Evolutionary conservation across 1,140 invertebrate genomes (phyloP).

Genomic region (Lysiphlebus fabarum): DNA sequence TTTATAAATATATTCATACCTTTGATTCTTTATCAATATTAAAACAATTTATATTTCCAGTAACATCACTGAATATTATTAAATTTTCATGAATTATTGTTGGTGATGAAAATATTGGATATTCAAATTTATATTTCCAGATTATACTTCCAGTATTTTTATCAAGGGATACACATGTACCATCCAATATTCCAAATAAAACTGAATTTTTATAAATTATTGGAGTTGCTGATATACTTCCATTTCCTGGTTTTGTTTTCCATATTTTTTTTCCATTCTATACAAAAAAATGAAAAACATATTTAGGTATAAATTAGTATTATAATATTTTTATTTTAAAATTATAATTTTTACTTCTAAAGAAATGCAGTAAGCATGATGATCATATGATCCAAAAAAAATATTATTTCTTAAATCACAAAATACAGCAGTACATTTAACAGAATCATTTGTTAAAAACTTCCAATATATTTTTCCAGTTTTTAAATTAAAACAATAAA

Average conservation of each 20-base stretch:
- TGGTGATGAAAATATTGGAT: conserved; percentile 67
- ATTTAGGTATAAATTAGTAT: background rate
- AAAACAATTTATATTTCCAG: conserved; percentile 58
- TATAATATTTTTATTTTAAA: background rate
- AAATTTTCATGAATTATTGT: conserved; percentile 49
- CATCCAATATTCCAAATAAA: conserved; percentile 60
- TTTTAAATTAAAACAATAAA: conserved; percentile 62
- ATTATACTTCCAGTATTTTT: conserved; percentile 47
- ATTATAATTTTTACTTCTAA: conserved; percentile 50
- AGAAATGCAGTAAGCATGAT: conserved; percentile 61
- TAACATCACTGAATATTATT: conserved; percentile 60
- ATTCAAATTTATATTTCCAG: conserved; percentile 56
- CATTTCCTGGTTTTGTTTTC: conserved; percentile 49
- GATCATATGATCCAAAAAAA: conserved; percentile 70
- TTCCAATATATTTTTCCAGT: conserved; percentile 61
- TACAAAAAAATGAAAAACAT: conserved; percentile 26
- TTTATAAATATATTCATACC: conserved; percentile 34
- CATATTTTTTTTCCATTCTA: conserved; percentile 51
- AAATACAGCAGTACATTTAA: conserved; percentile 66
- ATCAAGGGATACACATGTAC: conserved; percentile 56
- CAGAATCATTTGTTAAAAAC: conserved; percentile 59
- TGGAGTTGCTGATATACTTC: conserved; percentile 63
- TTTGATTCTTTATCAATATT: conserved; percentile 44
- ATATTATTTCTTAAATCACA: conserved; percentile 46
- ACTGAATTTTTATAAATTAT: conserved; percentile 51